A percentile compares a stretch with the other conserved stretches of the same genome.
Conservation (phyloP, 2,797 vertebrate genomes). For the Scomberomorus guttatus region DNA sequence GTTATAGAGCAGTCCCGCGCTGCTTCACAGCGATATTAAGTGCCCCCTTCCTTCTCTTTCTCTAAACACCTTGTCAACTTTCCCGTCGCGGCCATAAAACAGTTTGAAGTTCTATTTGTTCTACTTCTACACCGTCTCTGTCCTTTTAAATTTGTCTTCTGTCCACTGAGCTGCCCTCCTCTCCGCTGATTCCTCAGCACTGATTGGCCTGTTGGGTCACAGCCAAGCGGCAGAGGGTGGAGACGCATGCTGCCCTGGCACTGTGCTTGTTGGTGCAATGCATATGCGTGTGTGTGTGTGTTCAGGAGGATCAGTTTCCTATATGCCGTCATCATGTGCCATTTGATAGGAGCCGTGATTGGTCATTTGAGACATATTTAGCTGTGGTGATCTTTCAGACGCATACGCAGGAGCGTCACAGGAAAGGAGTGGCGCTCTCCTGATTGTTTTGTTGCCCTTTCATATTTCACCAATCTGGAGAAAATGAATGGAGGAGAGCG, state of each 20-base stretch:
- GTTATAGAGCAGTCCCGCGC: conserved; percentile 28
- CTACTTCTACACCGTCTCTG: conserved; percentile 15
- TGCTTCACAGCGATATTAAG: conserved; percentile 52
- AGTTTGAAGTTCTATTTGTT: conserved; percentile 39
- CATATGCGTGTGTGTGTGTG: background rate
- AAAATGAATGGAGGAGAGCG: conserved; percentile 45
- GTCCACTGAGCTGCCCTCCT: background rate
- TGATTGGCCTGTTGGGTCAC: conserved; percentile 20
- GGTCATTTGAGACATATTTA: conserved; percentile 59
- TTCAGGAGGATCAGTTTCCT: conserved; percentile 51
- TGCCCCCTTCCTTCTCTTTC: conserved; percentile 30
- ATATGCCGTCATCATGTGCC: conserved; percentile 51
- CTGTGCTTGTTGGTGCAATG: background rate
- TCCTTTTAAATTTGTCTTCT: conserved; percentile 53
- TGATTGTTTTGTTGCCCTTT: conserved; percentile 74
- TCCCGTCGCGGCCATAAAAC: conserved; percentile 42
- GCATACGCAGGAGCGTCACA: conserved; percentile 35
- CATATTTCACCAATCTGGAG: conserved; percentile 57
- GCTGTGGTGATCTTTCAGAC: conserved; percentile 52
- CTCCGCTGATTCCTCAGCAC: background rate
- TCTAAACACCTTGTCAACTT: conserved; percentile 50
- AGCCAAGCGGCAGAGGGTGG: conserved; percentile 38
- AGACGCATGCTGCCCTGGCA: conserved; percentile 4
- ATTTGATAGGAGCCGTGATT: conserved; percentile 58
- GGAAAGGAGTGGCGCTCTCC: conserved; percentile 71